Percentiles rank a stretch among this genome's conserved stretches.
Conservation (phyloP, 1,140 invertebrate genomes). For the Hypothenemus hampei region DNA sequence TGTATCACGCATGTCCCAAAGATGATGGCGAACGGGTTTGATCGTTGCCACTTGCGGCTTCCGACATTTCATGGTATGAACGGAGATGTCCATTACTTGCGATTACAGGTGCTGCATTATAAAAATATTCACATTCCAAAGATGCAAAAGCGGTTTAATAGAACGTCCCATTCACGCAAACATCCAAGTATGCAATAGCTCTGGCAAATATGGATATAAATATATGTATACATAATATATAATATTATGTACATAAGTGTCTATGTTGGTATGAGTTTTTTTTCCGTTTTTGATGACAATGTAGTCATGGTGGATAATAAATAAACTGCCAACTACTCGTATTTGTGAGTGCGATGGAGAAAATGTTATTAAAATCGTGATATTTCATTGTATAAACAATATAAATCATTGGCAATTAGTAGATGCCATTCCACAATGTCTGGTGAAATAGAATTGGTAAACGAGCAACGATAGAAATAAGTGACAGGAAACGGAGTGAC, state of each 20-base stretch:
- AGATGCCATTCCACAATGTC: slow-evolving; percentile 33
- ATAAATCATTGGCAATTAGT: slow-evolving; percentile 38
- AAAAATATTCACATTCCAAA: slow-evolving; percentile 9
- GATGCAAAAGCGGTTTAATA: not conserved
- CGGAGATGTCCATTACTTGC: slow-evolving; percentile 36
- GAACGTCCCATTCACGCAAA: too few relatives aligned
- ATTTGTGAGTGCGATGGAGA: too few relatives aligned
- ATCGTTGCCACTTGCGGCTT: slow-evolving; percentile 36
- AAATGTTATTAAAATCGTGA: slow-evolving; percentile 28
- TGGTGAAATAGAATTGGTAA: slow-evolving; percentile 37
- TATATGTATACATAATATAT: too few relatives aligned
- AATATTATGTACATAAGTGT: too few relatives aligned
- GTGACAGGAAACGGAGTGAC: slow-evolving; percentile 43
- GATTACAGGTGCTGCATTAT: slow-evolving; percentile 35
- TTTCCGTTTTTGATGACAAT: too few relatives aligned
- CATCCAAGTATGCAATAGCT: too few relatives aligned
- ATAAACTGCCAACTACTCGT: too few relatives aligned
- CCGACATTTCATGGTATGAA: slow-evolving; percentile 35
- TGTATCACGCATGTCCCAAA: too few relatives aligned
- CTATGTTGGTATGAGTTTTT: too few relatives aligned
- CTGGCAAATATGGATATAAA: too few relatives aligned
- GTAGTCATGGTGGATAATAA: too few relatives aligned
- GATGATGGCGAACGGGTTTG: slow-evolving; percentile 30
- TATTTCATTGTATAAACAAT: slow-evolving; percentile 32
- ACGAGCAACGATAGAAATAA: slow-evolving; percentile 38